phyloP scores from a whole-genome alignment of 2,888 invertebrate species.

The Ophion ventricosus region DNA sequence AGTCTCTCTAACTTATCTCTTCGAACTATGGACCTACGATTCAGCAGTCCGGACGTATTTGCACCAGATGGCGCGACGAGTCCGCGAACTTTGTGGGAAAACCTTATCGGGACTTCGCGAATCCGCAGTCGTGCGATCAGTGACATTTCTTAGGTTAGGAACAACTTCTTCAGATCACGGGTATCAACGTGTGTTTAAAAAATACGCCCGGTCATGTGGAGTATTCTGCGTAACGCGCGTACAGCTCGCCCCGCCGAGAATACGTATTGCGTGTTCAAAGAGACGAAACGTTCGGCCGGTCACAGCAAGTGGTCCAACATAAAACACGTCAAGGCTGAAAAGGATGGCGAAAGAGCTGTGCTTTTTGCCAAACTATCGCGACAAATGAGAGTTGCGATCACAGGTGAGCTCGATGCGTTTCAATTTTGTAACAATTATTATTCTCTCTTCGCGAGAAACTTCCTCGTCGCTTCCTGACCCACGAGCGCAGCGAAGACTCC shows the following conservation, averaged over 20 bases:
- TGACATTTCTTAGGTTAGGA: conserved; percentile 54
- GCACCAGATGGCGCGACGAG: neutral
- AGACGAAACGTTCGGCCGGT: conserved; percentile 84
- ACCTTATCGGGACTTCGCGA: neutral
- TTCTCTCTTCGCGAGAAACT: too few relatives aligned
- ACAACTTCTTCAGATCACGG: neutral
- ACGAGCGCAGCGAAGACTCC: conserved; percentile 12
- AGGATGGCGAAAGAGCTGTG: conserved; percentile 85
- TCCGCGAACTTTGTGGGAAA: too few relatives aligned
- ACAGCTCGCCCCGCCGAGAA: conserved; percentile 16
- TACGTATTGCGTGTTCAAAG: conserved; percentile 36
- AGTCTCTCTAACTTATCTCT: neutral
- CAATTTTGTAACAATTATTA: conserved; percentile 4
- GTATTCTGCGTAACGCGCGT: conserved; percentile 34
- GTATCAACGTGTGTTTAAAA: neutral
- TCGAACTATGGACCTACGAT: neutral
- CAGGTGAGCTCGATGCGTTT: conserved; percentile 83
- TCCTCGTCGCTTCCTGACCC: neutral
- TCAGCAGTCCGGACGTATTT: neutral
- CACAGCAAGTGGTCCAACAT: conserved; percentile 93
- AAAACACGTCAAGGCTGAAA: conserved; percentile 87
- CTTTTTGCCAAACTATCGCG: conserved; percentile 84
- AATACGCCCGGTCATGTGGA: conserved; percentile 45
- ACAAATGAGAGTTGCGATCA: conserved; percentile 86
- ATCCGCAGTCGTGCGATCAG: conserved; percentile 1